Percentiles rank a stretch among this genome's conserved stretches.
These are phyloP conservation scores for Macrobrachium rosenbergii DNA, from an alignment of 1,140 invertebrate genomes.

Conservation along the genomic window DNA sequence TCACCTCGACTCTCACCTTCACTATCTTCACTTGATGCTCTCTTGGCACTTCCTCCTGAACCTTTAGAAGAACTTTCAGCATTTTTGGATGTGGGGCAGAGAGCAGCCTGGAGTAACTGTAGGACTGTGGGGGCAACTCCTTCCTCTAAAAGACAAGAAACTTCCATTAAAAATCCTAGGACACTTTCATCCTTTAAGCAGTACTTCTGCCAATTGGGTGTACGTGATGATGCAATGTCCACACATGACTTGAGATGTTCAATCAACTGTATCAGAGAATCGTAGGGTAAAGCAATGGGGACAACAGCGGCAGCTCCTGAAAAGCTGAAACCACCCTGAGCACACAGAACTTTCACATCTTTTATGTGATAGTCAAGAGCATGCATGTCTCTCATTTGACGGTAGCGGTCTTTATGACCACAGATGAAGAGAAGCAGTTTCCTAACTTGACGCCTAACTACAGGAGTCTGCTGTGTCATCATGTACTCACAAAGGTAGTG, in stretches of 20 bases:
- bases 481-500: slow-evolving; percentile 94
- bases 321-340: slow-evolving; percentile 75
- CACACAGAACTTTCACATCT: slow-evolving; percentile 76
- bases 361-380: slow-evolving; percentile 86
- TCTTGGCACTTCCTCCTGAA: slow-evolving; percentile 52
- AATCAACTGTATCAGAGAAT: slow-evolving; percentile 90
- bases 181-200: slow-evolving; percentile 82
- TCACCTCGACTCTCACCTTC: slow-evolving; percentile 79
- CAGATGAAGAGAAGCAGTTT: slow-evolving; percentile 94
- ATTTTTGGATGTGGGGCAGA: slow-evolving; percentile 74
- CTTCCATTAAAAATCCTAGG: slow-evolving; percentile 83
- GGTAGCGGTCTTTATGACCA: slow-evolving; percentile 95
- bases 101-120: slow-evolving; percentile 89
- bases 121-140: slow-evolving; percentile 92
- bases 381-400: slow-evolving; percentile 93
- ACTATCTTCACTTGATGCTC: slow-evolving; percentile 74
- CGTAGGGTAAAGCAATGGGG: slow-evolving; percentile 81
- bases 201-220: slow-evolving; percentile 94
- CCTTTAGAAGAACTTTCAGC: slow-evolving; percentile 22
- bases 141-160: slow-evolving; percentile 89
- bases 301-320: slow-evolving; percentile 68
- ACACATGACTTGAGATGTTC: slow-evolving; percentile 95
- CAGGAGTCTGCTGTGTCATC: slow-evolving; percentile 82
- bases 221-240: slow-evolving; percentile 91
- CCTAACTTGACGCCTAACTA: slow-evolving; percentile 75